Conservation (phyloP, 2,797 vertebrate species). For the Petrocephalus sullivani region DNA sequence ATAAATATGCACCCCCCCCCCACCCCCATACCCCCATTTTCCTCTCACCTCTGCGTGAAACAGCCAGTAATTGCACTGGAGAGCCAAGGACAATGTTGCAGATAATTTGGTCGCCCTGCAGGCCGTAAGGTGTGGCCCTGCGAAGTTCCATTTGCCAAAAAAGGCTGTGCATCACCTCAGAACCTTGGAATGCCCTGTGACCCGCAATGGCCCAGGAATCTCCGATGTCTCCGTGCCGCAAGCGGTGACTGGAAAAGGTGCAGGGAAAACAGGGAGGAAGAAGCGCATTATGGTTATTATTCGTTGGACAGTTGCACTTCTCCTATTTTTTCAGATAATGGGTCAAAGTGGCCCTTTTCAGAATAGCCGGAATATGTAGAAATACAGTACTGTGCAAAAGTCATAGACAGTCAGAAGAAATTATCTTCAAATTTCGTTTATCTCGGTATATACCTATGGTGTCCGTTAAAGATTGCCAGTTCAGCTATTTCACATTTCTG, state of each 20-base stretch:
- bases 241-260: background rate
- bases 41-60: background rate
- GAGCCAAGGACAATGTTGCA: constrained; percentile 3
- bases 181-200: background rate
- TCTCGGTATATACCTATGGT: too few species aligned
- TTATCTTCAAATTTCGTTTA: too few species aligned
- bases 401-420: too few species aligned
- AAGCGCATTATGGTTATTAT: too few species aligned
- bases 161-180: background rate
- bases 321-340: too few species aligned
- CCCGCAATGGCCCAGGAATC: constrained; percentile 8
- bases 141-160: constrained; percentile 10
- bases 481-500: too few species aligned
- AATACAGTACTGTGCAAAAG: too few species aligned
- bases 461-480: too few species aligned
- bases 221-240: background rate
- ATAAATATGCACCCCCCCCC: constrained; percentile 5
- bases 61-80: constrained; percentile 8
- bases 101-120: background rate
- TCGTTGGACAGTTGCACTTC: too few species aligned
- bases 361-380: too few species aligned
- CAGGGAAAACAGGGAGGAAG: background rate
- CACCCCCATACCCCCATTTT: too few species aligned
- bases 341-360: too few species aligned
- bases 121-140: background rate